Base-by-base conservation (phyloP, 2,113 vertebrate species). In the Hemiprocne comata region DNA sequence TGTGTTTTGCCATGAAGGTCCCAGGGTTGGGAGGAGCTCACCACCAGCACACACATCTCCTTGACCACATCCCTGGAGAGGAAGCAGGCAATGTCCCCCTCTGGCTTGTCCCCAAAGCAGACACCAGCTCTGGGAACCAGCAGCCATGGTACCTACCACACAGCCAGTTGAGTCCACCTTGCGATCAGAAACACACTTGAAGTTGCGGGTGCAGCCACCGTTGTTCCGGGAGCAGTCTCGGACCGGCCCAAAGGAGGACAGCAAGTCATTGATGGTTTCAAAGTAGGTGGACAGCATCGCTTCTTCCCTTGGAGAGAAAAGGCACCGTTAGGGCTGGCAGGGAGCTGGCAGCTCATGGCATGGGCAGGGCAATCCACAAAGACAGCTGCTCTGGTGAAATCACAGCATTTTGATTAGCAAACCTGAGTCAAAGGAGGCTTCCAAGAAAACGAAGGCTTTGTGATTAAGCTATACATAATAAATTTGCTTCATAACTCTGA, bases 231-330 rank as follows among this genome's bases (percentile, higher is more conserved):
- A 98, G 87, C 99, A 99, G 97, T 99, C 99, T 11, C 99, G 98
- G 19, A 99, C 99, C 0, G 99, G 99, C 53, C 99, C 99, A 2
- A 99, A 99, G 50, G 99, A 99, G 7, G 98, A 99, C 21, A 99
- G 98, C 31, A 99, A 97, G 89, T 99, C 99, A 44, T 99, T 99
- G 84, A 99, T 99, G 17, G 99, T 99, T 97, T 99, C 99, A 13
- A 99, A 99, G 95, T 99, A 99, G 4, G 99, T 99, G 34, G 99
- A 99, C 98, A 99, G 97, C 98, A 99, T 99, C 4, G 99, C 98
- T 97, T 99, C 99, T 97, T 99, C 99, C 97, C 99, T 99, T 98
- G 70, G 97, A 98, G 90, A 97, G 91, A 97, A 97, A 98, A 94
- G 42, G 84, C 51, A 94, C 71, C 6, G 50, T 98, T 96, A 97